Evolutionary conservation across 2,797 vertebrate genomes (phyloP), one percentile per base, ranked within the genome.

Genomic region (Echiichthys vipera): DNA sequence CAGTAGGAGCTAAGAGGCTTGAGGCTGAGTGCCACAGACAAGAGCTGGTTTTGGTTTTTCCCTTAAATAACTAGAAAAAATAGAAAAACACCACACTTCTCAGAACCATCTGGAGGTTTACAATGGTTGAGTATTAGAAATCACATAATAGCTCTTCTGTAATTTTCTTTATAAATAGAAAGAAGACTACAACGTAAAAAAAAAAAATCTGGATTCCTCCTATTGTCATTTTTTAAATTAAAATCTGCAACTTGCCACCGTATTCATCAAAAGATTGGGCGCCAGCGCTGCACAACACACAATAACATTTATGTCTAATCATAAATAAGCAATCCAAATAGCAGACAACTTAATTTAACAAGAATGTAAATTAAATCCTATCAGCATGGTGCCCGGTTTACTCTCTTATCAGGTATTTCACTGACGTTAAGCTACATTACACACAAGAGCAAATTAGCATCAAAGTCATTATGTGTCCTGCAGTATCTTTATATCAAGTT

Each of bases 281-380:
- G 2, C 15, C 34, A 32, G 8, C n/a, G 24, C 22, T 32, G 22
- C 24, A 22, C 24, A 34, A 14, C 5, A 30, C 29, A 56, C n/a
- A 12, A 12, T 64, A 43, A 45, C 32, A 36, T 17, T 50, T 22
- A 30, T 0, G 4, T 59, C 18, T 46, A 10, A 49, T 25, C 18
- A 59, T 5, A 65, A 58, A 55, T 32, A 11, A 64, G 37, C 8
- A 18, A 15, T 57, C 20, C 25, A 43, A 71, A 18, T 50, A 18
- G 29, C 2, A 37, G 22, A 46, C 15, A 40, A 74, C 30, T 74
- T 53, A 4, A 71, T 76, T 82, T 69, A 40, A 51, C 56, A 77
- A 74, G 62, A 83, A 69, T 81, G 67, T 77, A 54, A 85, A 84
- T 77, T 3, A 61, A 84, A 75, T 67, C 56, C 37, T 50, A 74